Percentiles rank a stretch among this genome's conserved stretches.
Evolutionary conservation across 2,888 invertebrate species (phyloP).

Genomic region (Myathropa florea): DNA sequence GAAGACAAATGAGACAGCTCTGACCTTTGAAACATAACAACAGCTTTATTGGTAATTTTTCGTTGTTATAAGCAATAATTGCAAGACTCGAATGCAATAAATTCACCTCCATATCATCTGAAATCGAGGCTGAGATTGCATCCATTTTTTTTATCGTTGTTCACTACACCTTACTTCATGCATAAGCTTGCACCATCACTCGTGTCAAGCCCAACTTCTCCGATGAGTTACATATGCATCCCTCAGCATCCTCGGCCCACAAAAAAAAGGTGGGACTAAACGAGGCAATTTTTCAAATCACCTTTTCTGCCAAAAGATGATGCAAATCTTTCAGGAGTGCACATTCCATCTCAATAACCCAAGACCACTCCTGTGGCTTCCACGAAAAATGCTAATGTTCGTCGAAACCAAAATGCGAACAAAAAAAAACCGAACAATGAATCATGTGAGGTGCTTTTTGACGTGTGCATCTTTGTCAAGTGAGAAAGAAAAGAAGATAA

Average conservation of each 20-base stretch:
- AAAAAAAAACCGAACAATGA: background rate
- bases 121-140: background rate
- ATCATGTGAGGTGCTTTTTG: background rate
- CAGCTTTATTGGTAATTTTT: too few relatives aligned
- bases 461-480: slow-evolving; percentile 10
- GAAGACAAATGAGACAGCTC: too few relatives aligned
- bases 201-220: background rate
- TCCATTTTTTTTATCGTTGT: background rate
- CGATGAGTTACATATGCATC: background rate
- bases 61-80: too few relatives aligned
- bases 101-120: too few relatives aligned
- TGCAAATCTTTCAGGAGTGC: slow-evolving; percentile 45
- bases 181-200: background rate
- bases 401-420: background rate
- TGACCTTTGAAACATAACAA: too few relatives aligned
- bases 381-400: slow-evolving; percentile 23
- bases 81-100: too few relatives aligned
- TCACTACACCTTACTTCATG: background rate
- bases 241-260: background rate
- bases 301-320: slow-evolving; percentile 26
- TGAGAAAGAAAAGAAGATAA: slow-evolving; percentile 3
- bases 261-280: background rate
- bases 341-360: slow-evolving; percentile 8
- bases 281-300: slow-evolving; percentile 16
- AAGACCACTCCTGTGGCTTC: slow-evolving; percentile 28